These are phyloP conservation scores for Pterostichus niger DNA, from an alignment of 2,888 invertebrate genomes.

Conservation along the genomic window DNA sequence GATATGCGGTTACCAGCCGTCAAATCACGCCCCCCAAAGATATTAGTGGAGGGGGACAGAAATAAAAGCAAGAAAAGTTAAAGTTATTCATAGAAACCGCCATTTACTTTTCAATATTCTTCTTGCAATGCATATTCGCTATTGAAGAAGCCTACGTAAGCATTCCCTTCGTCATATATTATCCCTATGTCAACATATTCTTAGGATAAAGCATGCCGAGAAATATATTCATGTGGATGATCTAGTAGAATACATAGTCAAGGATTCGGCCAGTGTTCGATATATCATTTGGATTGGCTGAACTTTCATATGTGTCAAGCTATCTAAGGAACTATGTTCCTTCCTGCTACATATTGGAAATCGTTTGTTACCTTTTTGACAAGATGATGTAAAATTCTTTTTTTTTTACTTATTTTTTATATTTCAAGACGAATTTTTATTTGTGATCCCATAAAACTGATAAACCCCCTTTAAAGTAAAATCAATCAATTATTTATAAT, in stretches of 20 bases:
- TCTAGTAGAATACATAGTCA: slow-evolving; percentile 7
- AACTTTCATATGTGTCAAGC: slow-evolving; percentile 50
- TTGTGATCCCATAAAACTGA: background rate
- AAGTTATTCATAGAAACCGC: too few species aligned
- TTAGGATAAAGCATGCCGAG: background rate
- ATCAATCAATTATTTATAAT: slow-evolving; percentile 36
- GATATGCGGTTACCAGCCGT: too few species aligned
- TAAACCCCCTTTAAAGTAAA: background rate
- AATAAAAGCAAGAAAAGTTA: too few species aligned
- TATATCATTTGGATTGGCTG: slow-evolving; percentile 53
- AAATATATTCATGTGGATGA: background rate
- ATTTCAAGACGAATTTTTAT: slow-evolving; percentile 4
- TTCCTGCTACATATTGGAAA: slow-evolving; percentile 51
- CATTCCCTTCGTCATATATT: background rate
- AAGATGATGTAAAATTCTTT: slow-evolving; percentile 14
- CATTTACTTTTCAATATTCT: background rate
- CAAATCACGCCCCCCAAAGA: too few species aligned
- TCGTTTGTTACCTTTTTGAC: slow-evolving; percentile 53
- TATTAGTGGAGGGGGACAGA: too few species aligned
- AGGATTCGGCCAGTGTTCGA: slow-evolving; percentile 18
- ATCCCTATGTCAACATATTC: background rate
- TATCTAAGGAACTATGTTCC: slow-evolving; percentile 43
- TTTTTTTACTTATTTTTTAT: background rate
- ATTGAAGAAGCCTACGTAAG: background rate
- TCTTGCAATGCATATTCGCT: background rate